Base-by-base conservation (phyloP, 2,888 invertebrate genomes). In the Tiliacea aurago region DNA sequence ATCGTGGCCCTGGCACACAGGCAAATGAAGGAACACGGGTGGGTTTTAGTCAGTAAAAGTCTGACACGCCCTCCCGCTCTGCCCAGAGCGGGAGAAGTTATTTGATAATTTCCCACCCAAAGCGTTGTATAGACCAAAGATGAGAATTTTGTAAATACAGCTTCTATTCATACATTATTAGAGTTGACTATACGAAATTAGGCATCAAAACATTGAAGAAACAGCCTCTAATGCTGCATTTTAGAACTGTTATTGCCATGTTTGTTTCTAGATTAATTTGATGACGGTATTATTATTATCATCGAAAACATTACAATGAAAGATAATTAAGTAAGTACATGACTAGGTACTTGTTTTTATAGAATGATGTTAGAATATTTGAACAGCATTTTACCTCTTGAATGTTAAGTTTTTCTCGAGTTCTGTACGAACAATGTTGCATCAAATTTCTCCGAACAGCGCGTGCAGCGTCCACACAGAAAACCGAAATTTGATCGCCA, bases 111-210 rank as follows among this genome's bases (percentile, higher is more conserved):
- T n/a, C n/a, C n/a, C n/a, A n/a, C n/a, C n/a, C n/a, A n/a, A n/a
- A n/a, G 28, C 28, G 0, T 68, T 53, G 20, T 47, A 18, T 56
- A 55, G 9, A 56, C 70, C 70, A 70, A 70, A 71, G 70, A 70
- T 28, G 28, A 33, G 20, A 28, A 53, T n/a, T n/a, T 43, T 67
- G n/a, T 45, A 43, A 43, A 18, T 53, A 43, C 3, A 15, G 15
- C 41, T 28, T 51, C 10, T 6, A 37, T 23, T 18, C 9, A 51
- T 45, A 15, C 9, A 28, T 28, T 28, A 70, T 70, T 45, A 45
- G 3, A 45, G 18, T 43, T 53, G 2, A 37, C 9, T 68, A 33
- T 15, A 6, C 55, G 20, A 41, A 11, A 45, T 55, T 45, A 56
- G 28, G 18, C 15, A 47, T 37, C 20, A 15, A 69, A 23, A 41